A percentile compares a stretch with the other conserved stretches of the same genome.
phyloP scores from a whole-genome alignment of 2,113 vertebrate genomes.

The Platycercus adscitus region DNA sequence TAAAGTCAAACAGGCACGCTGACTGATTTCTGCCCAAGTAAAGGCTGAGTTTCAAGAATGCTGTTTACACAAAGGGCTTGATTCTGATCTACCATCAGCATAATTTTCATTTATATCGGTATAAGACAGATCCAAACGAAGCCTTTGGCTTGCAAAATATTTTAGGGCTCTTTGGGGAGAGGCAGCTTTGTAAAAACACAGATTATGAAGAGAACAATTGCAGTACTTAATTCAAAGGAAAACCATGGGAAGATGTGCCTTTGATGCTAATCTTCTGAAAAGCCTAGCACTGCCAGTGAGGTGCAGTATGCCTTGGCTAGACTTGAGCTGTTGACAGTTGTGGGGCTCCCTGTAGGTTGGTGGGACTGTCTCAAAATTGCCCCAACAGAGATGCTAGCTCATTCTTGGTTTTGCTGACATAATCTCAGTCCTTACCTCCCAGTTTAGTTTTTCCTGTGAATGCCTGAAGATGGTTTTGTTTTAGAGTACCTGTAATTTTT shows the following conservation, averaged over 20 bases:
- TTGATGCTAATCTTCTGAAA: conserved; percentile 19
- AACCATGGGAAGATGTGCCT: background rate
- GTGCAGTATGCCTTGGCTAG: background rate
- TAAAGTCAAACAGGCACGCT: conserved; percentile 21
- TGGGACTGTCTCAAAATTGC: background rate
- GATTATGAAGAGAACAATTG: background rate
- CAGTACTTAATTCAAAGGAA: background rate
- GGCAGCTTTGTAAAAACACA: conserved; percentile 10
- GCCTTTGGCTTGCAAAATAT: conserved; percentile 4
- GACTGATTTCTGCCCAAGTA: conserved; percentile 56
- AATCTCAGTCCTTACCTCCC: background rate
- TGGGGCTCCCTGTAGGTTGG: background rate
- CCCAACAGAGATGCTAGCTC: background rate
- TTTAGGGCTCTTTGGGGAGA: background rate
- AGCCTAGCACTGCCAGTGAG: background rate
- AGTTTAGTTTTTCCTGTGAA: background rate
- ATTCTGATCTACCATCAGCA: conserved; percentile 4
- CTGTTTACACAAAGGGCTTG: conserved; percentile 18
- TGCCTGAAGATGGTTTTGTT: background rate
- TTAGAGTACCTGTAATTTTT: background rate
- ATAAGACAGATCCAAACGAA: background rate
- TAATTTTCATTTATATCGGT: conserved; percentile 23
- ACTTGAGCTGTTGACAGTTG: background rate
- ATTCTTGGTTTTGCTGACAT: background rate
- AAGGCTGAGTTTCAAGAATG: conserved; percentile 46